Evolutionary conservation across 35 echinoderm and acorn worm species (phyloP).

Genomic region (Heliocidaris tuberculata): DNA sequence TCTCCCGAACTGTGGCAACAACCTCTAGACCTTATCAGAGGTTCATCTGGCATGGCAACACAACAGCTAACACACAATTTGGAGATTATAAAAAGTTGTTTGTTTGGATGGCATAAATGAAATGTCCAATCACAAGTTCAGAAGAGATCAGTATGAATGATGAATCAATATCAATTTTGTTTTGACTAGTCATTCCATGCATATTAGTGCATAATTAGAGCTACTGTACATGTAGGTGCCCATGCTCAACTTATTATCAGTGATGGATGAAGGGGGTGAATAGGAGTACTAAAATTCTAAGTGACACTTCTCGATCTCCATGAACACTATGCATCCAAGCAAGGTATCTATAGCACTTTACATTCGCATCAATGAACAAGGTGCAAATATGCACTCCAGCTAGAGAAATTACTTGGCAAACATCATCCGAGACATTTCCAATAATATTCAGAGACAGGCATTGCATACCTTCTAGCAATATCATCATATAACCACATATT

Average conservation of each 20-base stretch:
- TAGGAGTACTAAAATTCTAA: neutral
- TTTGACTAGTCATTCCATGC: neutral
- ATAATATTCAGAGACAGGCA: neutral
- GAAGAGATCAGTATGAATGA: neutral
- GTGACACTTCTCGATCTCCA: neutral
- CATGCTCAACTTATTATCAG: neutral
- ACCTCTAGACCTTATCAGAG: neutral
- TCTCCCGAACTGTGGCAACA: neutral
- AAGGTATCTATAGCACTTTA: neutral
- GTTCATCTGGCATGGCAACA: neutral
- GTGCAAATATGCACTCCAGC: conserved; percentile 15
- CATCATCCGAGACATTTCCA: conserved; percentile 1
- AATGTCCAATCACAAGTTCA: neutral
- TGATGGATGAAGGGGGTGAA: neutral
- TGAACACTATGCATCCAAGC: neutral
- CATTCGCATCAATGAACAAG: neutral
- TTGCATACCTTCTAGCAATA: neutral
- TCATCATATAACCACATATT: neutral
- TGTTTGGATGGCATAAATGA: neutral
- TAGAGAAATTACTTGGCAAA: conserved; percentile 11
- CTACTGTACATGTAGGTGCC: too few relatives aligned
- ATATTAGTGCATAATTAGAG: neutral
- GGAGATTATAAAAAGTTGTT: neutral
- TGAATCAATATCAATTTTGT: neutral
- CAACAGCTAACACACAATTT: neutral